phyloP scores from a whole-genome alignment of 2,797 vertebrate genomes.

The Enteromius radiatus region DNA sequence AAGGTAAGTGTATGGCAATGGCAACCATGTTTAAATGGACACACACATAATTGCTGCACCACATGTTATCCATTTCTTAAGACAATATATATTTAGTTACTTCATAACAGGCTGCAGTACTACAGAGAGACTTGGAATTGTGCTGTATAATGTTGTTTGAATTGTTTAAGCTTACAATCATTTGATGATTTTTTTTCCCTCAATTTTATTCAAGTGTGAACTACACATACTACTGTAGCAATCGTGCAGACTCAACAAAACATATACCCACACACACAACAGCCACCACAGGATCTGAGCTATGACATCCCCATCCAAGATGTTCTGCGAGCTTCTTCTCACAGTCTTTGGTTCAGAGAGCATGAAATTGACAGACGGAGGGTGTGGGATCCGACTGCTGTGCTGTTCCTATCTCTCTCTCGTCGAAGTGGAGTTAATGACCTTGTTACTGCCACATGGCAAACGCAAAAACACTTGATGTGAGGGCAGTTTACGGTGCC shows the following conservation, averaged over 20 bases:
- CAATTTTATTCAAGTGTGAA: neutral
- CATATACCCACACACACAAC: neutral
- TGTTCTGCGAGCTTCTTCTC: conserved; percentile 30
- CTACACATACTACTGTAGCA: neutral
- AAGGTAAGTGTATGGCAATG: neutral
- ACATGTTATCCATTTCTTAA: neutral
- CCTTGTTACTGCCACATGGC: conserved; percentile 46
- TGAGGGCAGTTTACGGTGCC: conserved; percentile 20
- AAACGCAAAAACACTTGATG: conserved; percentile 31
- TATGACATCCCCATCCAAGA: conserved; percentile 44
- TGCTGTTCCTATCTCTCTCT: conserved; percentile 30
- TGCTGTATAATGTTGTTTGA: neutral
- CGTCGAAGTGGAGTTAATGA: conserved; percentile 40
- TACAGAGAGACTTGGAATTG: neutral
- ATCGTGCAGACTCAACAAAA: neutral
- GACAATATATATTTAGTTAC: neutral
- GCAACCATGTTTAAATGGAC: neutral
- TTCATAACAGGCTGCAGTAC: neutral
- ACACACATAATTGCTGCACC: neutral
- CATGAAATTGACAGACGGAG: conserved; percentile 56
- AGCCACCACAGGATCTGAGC: neutral
- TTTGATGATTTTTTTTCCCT: neutral
- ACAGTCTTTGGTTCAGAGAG: conserved; percentile 48
- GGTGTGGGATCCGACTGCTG: conserved; percentile 22
- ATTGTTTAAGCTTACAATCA: neutral